phyloP scores from a whole-genome alignment of 2,113 vertebrate genomes.

The Oostethus manadensis region DNA sequence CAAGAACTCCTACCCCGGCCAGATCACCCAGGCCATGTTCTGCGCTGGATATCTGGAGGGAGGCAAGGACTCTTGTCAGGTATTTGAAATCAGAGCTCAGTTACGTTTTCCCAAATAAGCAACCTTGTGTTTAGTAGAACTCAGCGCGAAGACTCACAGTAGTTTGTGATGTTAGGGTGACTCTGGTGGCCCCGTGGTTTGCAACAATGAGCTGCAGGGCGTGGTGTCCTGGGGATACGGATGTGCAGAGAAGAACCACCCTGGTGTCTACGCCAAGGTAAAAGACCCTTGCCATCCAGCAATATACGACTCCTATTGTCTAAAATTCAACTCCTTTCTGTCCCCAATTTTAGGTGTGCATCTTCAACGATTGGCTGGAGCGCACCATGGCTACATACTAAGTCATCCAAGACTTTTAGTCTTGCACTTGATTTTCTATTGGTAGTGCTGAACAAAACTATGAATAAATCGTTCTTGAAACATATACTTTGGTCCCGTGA shows the following conservation, averaged over 20 bases:
- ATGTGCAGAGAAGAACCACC: slow-evolving; percentile 65
- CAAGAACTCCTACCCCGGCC: slow-evolving; percentile 68
- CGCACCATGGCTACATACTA: slow-evolving; percentile 57
- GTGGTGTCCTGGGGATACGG: slow-evolving; percentile 77
- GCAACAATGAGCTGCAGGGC: slow-evolving; percentile 72
- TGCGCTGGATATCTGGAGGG: slow-evolving; percentile 79
- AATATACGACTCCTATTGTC: background rate
- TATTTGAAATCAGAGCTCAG: slow-evolving; percentile 17
- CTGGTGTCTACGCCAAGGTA: slow-evolving; percentile 79
- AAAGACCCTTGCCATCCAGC: no score
- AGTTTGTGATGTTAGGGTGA: slow-evolving; percentile 67
- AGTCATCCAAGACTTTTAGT: slow-evolving; percentile 23
- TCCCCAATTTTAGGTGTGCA: slow-evolving; percentile 47
- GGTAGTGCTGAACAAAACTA: slow-evolving; percentile 15
- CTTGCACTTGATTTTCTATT: slow-evolving; percentile 18
- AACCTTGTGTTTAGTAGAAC: background rate
- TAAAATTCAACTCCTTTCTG: background rate
- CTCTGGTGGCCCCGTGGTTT: slow-evolving; percentile 80
- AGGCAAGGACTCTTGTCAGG: slow-evolving; percentile 84
- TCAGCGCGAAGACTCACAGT: no score
- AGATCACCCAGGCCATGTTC: slow-evolving; percentile 78
- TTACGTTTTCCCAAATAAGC: background rate
- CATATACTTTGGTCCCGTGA: background rate
- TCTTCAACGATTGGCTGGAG: slow-evolving; percentile 59
- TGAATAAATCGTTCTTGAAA: slow-evolving; percentile 32